Base-by-base conservation (phyloP, 2,888 invertebrate species). In the Diogma glabrata region DNA sequence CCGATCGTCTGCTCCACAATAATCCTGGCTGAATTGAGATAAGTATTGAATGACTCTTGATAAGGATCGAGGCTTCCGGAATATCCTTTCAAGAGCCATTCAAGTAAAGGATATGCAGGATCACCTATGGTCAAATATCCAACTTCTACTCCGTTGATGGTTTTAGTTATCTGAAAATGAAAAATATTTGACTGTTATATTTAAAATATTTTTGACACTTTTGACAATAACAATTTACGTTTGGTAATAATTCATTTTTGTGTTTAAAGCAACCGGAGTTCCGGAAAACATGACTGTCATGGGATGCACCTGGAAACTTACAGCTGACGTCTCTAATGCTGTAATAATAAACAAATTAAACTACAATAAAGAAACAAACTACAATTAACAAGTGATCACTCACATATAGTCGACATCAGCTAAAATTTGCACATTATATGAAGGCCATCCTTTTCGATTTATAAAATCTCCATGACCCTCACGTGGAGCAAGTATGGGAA, bases 81-180 rank as follows among this genome's bases (percentile, higher is more conserved):
- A 38, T 38, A 40, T 2, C 20, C 2, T 14, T 20, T 19, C 19
- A 40, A 20, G 6, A 40, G 40, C 40, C 40, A 40, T 12, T 40
- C 40, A n/a, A 40, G 40, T 4, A 19, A n/a, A 40, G 20, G 20
- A 40, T 40, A 40, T 8, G 10, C 19, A 12, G 40, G 12, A 40
- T 10, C 40, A 40, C 10, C 40, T 20, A 40, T 19, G 12, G 20
- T 20, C 40, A 40, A 40, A 40, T 12, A 40, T 12, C n/a, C 22
- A 12, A 40, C 20, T 3, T 40, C 40, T n/a, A 40, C 40, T 5
- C 40, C 40, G n/a, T 40, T 19, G 20, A 19, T 40, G 17, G 20
- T 19, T 40, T 40, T 17, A 7, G 40, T 40, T 40, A 19, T 40
- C 40, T 40, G 40, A 19, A 40, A 40, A n/a, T n/a, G n/a, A n/a